phyloP scores from a whole-genome alignment of 2,888 invertebrate species.

The Hybos culiciformis region DNA sequence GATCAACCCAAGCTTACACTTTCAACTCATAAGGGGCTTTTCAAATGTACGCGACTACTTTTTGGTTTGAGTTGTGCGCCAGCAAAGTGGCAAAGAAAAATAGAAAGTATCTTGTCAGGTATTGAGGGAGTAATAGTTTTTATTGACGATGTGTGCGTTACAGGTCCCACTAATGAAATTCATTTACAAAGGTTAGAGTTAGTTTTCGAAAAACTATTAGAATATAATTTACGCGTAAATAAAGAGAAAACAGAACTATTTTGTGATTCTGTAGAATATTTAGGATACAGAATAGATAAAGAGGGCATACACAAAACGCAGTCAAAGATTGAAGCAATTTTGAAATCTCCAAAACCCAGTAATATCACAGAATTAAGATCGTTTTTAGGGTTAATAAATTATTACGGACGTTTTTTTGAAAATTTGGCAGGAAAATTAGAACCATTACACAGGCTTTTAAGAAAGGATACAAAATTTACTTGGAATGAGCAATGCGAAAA shows the following conservation, averaged over 20 bases:
- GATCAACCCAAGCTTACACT: slow-evolving; percentile 3
- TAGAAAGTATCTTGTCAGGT: slow-evolving; percentile 4
- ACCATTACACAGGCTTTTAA: slow-evolving; percentile 5
- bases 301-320: too few species aligned
- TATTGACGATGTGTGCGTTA: too few species aligned
- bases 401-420: neutral
- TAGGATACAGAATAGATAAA: too few species aligned
- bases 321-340: neutral
- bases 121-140: too few species aligned
- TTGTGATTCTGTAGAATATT: too few species aligned
- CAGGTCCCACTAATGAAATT: too few species aligned
- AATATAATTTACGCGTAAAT: too few species aligned
- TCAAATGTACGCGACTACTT: slow-evolving; percentile 1
- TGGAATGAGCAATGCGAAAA: slow-evolving; percentile 5
- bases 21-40: too few species aligned
- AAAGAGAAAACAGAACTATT: too few species aligned
- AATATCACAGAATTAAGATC: neutral
- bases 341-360: neutral
- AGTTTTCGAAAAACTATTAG: too few species aligned
- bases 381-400: slow-evolving; percentile 1
- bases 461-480: slow-evolving; percentile 1
- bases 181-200: too few species aligned
- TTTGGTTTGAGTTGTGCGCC: slow-evolving; percentile 4
- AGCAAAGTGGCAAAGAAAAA: slow-evolving; percentile 5
- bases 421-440: neutral